Base-by-base conservation (phyloP, 2,113 vertebrate species). In the Pterocles burchelli region DNA sequence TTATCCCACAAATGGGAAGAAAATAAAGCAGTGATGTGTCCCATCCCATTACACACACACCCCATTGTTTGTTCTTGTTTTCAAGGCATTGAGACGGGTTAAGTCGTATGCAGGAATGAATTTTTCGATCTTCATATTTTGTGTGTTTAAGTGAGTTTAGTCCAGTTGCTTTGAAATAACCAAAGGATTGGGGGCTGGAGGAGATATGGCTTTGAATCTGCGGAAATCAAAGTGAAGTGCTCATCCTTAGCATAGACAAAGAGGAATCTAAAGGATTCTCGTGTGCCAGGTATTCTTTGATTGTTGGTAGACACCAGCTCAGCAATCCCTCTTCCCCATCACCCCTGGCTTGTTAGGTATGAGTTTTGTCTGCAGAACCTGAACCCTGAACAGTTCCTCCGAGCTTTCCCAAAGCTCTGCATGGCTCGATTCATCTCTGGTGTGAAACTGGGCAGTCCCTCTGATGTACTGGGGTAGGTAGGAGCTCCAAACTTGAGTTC, bases 381-480 rank as follows among this genome's bases (percentile, higher is more conserved):
- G 9, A 61, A 41, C 46, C n/a, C n/a, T 3, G 26, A 66, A 71
- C 46, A 9, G 5, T 28, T 65, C 58, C 41, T 54, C n/a, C 2
- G 51, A 29, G 82, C 52, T 66, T 21, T 52, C 33, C 48, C 65
- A 34, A 46, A 73, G 54, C 55, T 57, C 43, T 29, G 13, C 72
- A 6, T 15, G 31, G 10, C 34, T 74, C 9, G 24, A 26, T 41
- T 48, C 26, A 3, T 33, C 1, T 0, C 36, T 7, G 45, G 21
- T 24, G 1, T 4, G 17, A 66, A 49, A 33, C 2, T 0, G 6
- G 41, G 9, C 28, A 2, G 21, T 22, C 20, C 63, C 17, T 13
- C 10, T 5, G 28, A 18, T 1, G 1, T 17, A 3, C 2, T 25
- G 34, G 52, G 14, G 5, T 10, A 20, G 7, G 34, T 4, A 7